Base-by-base conservation (phyloP, 2,113 vertebrate genomes). In the Ciconia maguari region DNA sequence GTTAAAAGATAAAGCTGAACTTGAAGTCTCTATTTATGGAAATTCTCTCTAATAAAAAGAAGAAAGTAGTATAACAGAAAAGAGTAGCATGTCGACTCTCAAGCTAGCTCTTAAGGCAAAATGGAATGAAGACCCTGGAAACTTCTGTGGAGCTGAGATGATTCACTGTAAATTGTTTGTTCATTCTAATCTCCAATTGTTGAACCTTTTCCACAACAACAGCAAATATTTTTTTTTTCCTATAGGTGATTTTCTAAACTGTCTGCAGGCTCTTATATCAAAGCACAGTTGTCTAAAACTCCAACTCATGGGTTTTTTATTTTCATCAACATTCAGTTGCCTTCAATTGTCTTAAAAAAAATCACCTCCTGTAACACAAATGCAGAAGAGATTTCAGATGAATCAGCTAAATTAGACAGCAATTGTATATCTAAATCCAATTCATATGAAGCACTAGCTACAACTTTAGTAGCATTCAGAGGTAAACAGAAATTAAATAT, bases 401-500 rank as follows among this genome's bases (percentile, higher is more conserved):
- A 94, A 49, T 66, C 68, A 85, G n/a, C 8, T 90, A 87, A 96
- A 97, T 92, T 83, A 75, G 52, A 80, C 75, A 81, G 61, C 68
- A 83, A 52, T 55, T 61, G 68, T 70, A 46, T 71, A 70, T 94
- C 48, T 83, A 87, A 88, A 71, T 74, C 32, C 19, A 77, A 91
- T 91, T 96, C 80, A 93, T 83, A 90, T 58, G 36, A 88, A 95
- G 85, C 48, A 75, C 34, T 85, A 93, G 85, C 38, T 89, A 48
- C n/a, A 91, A 80, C 70, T 75, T 96, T 85, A 96, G 78, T 51
- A 88, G 71, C 55, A 82, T 89, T 90, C 91, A 93, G 96, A 94
- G 60, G 76, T 92, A 96, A 97, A 93, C 76, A 91, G 54, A 94
- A 97, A 97, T 94, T 95, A 95, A 95, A 89, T 38, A 92, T 94